These are phyloP conservation scores for Naja naja DNA, from an alignment of 2,113 vertebrate genomes.

Conservation along the genomic window DNA sequence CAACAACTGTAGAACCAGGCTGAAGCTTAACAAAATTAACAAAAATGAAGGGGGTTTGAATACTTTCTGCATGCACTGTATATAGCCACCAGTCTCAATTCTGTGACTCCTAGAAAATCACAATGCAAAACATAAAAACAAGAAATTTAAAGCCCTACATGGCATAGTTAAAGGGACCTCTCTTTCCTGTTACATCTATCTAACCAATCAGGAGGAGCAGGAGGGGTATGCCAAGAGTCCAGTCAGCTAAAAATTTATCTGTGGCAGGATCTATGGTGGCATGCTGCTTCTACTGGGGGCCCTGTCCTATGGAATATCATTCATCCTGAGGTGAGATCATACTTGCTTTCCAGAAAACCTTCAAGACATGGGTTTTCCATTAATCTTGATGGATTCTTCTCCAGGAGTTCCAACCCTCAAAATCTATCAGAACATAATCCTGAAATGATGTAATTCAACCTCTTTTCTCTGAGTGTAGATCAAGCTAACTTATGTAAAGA, in stretches of 20 bases:
- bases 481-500: not conserved
- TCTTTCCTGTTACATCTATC: not conserved
- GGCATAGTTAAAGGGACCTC: not conserved
- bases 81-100: not conserved
- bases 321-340: not conserved
- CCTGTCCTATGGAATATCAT: not conserved
- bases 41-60: not conserved
- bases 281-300: not conserved
- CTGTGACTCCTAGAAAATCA: not conserved
- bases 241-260: not conserved
- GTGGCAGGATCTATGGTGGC: not conserved
- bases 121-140: not conserved
- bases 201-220: not conserved
- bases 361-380: not conserved
- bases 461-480: not conserved
- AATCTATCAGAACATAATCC: not conserved
- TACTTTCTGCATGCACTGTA: not conserved
- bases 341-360: not conserved
- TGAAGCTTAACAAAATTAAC: not conserved
- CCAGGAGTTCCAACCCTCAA: not conserved
- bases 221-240: not conserved
- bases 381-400: not conserved
- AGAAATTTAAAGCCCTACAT: not conserved
- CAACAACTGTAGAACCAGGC: not conserved
- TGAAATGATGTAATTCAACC: not conserved